Percentiles rank a stretch among this genome's conserved stretches.
These are phyloP conservation scores for Acleris cristana DNA, from an alignment of 2,888 invertebrate species.

Conservation along the genomic window DNA sequence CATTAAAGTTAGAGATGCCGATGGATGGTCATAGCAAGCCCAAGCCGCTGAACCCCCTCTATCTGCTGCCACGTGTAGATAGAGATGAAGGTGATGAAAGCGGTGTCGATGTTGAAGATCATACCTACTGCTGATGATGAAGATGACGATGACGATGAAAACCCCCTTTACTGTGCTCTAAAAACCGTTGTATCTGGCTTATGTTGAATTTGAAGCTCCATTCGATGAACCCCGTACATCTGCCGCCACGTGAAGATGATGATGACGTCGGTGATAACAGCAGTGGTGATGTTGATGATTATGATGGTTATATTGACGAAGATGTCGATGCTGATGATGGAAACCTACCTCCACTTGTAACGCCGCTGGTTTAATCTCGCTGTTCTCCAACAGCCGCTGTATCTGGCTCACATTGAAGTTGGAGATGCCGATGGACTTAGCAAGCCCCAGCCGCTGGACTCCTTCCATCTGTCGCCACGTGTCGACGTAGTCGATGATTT, in stretches of 20 bases:
- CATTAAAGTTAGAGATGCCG: conserved; percentile 89
- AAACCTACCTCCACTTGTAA: conserved; percentile 81
- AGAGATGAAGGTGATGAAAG: too few relatives aligned
- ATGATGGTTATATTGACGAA: neutral
- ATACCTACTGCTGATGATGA: too few relatives aligned
- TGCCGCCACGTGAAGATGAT: neutral
- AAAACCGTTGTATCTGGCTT: too few relatives aligned
- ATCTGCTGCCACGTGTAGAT: conserved; percentile 87
- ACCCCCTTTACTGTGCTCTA: too few relatives aligned
- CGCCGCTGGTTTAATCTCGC: conserved; percentile 84
- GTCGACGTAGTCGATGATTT: conserved; percentile 87
- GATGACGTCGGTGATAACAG: neutral
- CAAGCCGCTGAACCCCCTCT: conserved; percentile 87
- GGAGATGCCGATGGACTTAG: conserved; percentile 86
- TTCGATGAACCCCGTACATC: too few relatives aligned
- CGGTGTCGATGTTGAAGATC: too few relatives aligned
- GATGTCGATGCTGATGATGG: neutral
- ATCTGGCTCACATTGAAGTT: conserved; percentile 91
- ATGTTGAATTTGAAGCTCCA: too few relatives aligned
- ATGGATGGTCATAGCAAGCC: conserved; percentile 88
- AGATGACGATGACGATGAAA: too few relatives aligned
- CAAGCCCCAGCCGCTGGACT: conserved; percentile 85
- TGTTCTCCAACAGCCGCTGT: conserved; percentile 84
- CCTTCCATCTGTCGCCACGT: conserved; percentile 90
- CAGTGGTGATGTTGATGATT: neutral